Evolutionary conservation across 2,113 vertebrate genomes (phyloP), one percentile per base, ranked within the genome.

Genomic region (Nibea coibor): DNA sequence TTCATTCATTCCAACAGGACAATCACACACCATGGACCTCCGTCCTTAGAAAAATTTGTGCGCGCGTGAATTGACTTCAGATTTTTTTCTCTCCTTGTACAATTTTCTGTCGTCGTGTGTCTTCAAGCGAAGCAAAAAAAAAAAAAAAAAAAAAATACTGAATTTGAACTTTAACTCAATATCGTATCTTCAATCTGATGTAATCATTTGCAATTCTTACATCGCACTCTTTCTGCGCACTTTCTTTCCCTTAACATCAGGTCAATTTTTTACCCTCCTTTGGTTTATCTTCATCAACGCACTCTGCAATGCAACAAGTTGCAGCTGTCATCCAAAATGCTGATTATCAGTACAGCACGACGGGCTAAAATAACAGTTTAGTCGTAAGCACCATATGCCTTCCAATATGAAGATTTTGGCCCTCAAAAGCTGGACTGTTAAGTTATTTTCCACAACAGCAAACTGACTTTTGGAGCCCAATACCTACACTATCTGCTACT

Each of bases 161-260:
- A 80, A 83, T 61, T 78, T 81, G 63, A 88, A 89, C 80, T 78
- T 22, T 67, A 1, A 79, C 53, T 54, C 14, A 73, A 74, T 61
- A 73, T 78, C 12, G 58, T 71, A 78, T 89, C 47, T 87, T 66
- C 31, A 58, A 20, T 53, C 68, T 92, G 88, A 90, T 86, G 84
- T 68, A 92, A 93, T 81, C 22, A 71, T 58, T 78, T 85, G 81
- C 43, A 89, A 87, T 61, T 65, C 45, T 82, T 80, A 53, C 80
- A 61, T 17, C 63, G 15, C 10, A 26, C 68, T 62, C 24, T 50
- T 67, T 65, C 35, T 24, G 68, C 35, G n/a, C n/a, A n/a, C n/a
- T n/a, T n/a, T n/a, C n/a, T 24, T 85, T 75, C 72, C 64, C 43
- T 59, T 51, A 51, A 69, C 15, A 43, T 61, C 9, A 24, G 62